phyloP scores from a whole-genome alignment of 2,888 invertebrate species.

The Cephus runcator region DNA sequence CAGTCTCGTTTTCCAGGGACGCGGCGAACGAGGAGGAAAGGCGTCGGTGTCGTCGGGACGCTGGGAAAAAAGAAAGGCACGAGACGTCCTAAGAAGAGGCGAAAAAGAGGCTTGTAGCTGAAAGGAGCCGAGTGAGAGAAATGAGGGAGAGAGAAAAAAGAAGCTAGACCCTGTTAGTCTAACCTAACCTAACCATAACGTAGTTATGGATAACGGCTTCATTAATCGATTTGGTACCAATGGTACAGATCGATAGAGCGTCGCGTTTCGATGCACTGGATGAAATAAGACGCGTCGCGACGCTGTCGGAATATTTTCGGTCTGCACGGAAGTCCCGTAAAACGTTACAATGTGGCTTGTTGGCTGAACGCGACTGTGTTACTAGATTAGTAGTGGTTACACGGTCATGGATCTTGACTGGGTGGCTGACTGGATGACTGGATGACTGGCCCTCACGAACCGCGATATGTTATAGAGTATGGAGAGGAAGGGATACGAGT shows the following conservation, averaged over 20 bases:
- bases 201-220: too few relatives aligned
- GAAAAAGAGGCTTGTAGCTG: background rate
- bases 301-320: background rate
- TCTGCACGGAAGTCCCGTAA: background rate
- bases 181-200: background rate
- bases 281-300: background rate
- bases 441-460: background rate
- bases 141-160: background rate
- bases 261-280: background rate
- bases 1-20: background rate
- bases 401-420: background rate
- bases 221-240: constrained; percentile 33
- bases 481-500: background rate
- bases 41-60: background rate
- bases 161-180: constrained; percentile 33
- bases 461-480: background rate
- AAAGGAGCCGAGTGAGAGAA: background rate
- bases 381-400: background rate
- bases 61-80: background rate
- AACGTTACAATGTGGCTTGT: background rate
- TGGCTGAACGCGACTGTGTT: background rate
- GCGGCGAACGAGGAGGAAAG: background rate
- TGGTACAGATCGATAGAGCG: background rate
- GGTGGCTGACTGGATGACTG: background rate
- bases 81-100: background rate